These are phyloP conservation scores for Tamandua tetradactyla DNA, from an alignment of 2,797 vertebrate genomes.

Conservation along the genomic window DNA sequence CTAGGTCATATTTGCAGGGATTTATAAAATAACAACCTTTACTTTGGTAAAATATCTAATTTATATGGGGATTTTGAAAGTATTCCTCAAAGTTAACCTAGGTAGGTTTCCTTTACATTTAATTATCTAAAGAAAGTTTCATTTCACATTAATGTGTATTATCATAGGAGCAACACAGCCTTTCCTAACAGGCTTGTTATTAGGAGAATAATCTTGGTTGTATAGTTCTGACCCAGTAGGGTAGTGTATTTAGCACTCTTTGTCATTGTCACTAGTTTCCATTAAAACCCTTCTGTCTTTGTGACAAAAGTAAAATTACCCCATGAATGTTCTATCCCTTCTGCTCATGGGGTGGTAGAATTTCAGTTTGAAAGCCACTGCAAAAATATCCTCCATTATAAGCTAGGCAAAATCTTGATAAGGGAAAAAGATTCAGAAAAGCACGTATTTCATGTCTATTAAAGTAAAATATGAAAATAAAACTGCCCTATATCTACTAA, in stretches of 20 bases:
- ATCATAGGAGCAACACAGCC: fast-evolving
- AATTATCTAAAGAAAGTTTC: neutral
- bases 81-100: neutral
- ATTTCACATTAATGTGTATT: no score
- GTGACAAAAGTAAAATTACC: neutral
- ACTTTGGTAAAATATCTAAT: neutral
- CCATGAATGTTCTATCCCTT: neutral
- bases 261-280: neutral
- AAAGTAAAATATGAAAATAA: neutral
- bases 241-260: neutral
- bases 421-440: neutral
- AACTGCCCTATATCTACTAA: neutral
- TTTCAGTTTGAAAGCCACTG: neutral
- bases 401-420: neutral
- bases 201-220: neutral
- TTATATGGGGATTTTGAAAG: neutral
- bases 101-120: neutral
- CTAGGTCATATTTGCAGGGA: neutral
- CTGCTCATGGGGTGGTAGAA: neutral
- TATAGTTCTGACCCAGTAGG: fast-evolving
- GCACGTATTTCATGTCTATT: neutral
- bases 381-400: neutral
- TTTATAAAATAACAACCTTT: neutral
- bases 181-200: neutral
- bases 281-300: neutral